Percentiles rank a stretch among this genome's conserved stretches.
These are phyloP conservation scores for Ornithoptera priamus DNA, from an alignment of 2,888 invertebrate genomes.

Conservation along the genomic window DNA sequence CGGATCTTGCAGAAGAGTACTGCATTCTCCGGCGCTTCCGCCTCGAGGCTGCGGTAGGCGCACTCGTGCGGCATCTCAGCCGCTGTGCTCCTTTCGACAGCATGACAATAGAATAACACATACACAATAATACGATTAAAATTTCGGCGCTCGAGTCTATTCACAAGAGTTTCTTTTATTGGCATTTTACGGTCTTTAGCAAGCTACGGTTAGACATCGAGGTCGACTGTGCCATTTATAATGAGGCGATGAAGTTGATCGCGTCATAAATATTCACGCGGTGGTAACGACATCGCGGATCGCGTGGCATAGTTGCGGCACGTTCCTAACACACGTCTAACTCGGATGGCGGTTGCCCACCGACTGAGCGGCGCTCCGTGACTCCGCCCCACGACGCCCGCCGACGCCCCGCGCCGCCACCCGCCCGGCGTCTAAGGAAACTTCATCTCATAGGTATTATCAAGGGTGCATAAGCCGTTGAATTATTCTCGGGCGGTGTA, in stretches of 20 bases:
- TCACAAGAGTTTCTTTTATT: conserved; percentile 70
- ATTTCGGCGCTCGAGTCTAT: conserved; percentile 73
- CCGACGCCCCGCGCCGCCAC: conserved; percentile 60
- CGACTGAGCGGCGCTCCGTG: conserved; percentile 66
- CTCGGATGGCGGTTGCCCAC: conserved; percentile 73
- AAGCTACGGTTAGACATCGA: conserved; percentile 60
- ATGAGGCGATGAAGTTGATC: conserved; percentile 62
- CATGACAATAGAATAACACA: conserved; percentile 76
- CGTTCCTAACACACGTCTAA: conserved; percentile 50
- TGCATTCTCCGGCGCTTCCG: conserved; percentile 77
- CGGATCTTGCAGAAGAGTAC: conserved; percentile 85
- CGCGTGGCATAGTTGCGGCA: conserved; percentile 64
- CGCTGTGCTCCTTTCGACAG: conserved; percentile 61
- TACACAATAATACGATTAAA: conserved; percentile 74
- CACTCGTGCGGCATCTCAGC: conserved; percentile 84
- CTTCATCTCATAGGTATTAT: conserved; percentile 72
- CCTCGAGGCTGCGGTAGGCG: conserved; percentile 83
- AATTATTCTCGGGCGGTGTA: conserved; percentile 70
- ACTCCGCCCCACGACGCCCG: conserved; percentile 70
- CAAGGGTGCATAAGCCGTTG: conserved; percentile 74
- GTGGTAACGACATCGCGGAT: conserved; percentile 68
- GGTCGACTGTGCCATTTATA: conserved; percentile 72
- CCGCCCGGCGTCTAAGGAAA: conserved; percentile 72
- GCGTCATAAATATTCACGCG: conserved; percentile 75
- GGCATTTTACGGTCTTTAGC: conserved; percentile 72